These are phyloP conservation scores for Cephus sareptanus DNA, from an alignment of 2,888 invertebrate species.

Conservation along the genomic window DNA sequence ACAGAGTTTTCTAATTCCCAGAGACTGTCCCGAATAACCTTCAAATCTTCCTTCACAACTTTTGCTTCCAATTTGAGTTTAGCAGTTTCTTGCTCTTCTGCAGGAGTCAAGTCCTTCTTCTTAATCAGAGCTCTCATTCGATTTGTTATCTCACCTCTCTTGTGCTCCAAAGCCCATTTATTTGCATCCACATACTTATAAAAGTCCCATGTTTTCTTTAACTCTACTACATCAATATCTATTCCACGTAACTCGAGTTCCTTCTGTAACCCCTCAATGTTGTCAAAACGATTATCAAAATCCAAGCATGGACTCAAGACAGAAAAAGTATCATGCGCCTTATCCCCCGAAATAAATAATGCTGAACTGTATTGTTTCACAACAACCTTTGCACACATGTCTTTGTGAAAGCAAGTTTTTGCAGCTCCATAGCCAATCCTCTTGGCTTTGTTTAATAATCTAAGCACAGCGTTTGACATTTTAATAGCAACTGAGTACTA, in stretches of 20 bases:
- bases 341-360: slow-evolving; percentile 76
- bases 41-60: slow-evolving; percentile 73
- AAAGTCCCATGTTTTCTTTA: slow-evolving; percentile 73
- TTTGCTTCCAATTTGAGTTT: slow-evolving; percentile 71
- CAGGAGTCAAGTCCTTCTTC: slow-evolving; percentile 36
- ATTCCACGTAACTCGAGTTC: slow-evolving; percentile 71
- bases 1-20: slow-evolving; percentile 81
- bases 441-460: background rate
- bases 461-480: slow-evolving; percentile 12
- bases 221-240: slow-evolving; percentile 68
- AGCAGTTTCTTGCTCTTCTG: slow-evolving; percentile 65
- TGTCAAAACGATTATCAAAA: slow-evolving; percentile 70
- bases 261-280: slow-evolving; percentile 68
- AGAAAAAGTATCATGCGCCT: slow-evolving; percentile 76
- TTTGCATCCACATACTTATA: slow-evolving; percentile 71
- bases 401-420: background rate
- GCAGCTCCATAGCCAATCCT: background rate
- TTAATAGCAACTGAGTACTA: background rate
- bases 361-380: slow-evolving; percentile 66
- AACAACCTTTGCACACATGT: background rate
- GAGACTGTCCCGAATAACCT: slow-evolving; percentile 71
- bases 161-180: slow-evolving; percentile 69
- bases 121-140: slow-evolving; percentile 67
- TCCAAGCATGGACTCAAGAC: slow-evolving; percentile 78
- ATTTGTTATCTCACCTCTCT: slow-evolving; percentile 67